Evolutionary conservation across 37 sponge, comb jelly and placozoan genomes (phyloP).

Genomic region (Amphimedon queenslandica): DNA sequence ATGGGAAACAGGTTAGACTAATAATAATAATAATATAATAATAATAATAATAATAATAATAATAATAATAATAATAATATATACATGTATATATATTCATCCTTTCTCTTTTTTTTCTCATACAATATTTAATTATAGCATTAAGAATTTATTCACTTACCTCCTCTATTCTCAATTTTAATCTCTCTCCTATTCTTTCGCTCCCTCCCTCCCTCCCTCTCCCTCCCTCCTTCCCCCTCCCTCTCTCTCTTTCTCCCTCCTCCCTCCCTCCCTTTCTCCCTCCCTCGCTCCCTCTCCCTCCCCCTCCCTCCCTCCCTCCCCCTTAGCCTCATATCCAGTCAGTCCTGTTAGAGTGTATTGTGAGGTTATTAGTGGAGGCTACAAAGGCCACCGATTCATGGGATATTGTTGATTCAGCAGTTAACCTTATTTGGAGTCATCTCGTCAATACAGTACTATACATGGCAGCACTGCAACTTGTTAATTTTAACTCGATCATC

Average conservation of each 20-base stretch:
- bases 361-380: not conserved
- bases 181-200: not conserved
- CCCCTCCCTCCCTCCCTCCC: constrained; percentile 1
- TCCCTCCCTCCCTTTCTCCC: not conserved
- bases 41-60: no score
- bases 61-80: not conserved
- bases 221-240: not conserved
- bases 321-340: not conserved
- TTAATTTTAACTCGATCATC: no score
- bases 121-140: no score
- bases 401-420: not conserved
- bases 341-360: not conserved
- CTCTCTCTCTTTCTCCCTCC: not conserved
- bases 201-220: not conserved
- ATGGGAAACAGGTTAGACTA: constrained; percentile 9
- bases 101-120: not conserved
- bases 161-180: no score
- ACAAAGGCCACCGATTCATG: not conserved
- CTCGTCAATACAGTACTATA: no score
- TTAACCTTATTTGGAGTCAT: not conserved
- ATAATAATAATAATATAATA: no score
- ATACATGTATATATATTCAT: no score
- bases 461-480: no score
- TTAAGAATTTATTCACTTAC: no score
- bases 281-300: no score